Base-by-base conservation (phyloP, 2,113 vertebrate genomes). In the Cromileptes altivelis region DNA sequence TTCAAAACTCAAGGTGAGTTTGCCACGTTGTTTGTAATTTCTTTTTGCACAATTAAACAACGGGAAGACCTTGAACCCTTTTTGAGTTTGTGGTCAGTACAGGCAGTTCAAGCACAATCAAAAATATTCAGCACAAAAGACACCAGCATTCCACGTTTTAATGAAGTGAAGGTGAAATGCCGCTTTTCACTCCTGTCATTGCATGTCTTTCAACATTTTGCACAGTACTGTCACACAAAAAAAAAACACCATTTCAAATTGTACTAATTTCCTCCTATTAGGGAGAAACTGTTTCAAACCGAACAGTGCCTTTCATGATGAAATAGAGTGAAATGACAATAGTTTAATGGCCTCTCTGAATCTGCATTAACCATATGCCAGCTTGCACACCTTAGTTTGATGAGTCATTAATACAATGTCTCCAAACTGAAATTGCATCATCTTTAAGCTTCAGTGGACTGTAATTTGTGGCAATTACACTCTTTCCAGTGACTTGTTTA, bases 241-340 rank as follows among this genome's bases (percentile, higher is more conserved):
- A 50, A 30, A 30, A 4, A 4, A 4, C 30, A 30, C 30, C 37
- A 60, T 78, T 70, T 68, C 21, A 75, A 75, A 56, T 62, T 75
- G 37, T 74, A 70, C 75, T 79, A 40, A 77, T 70, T 85, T 83
- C 67, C 40, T 37, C 49, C 25, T 60, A 71, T 85, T 80, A 74
- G 23, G 21, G 47, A 62, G 80, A 80, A 64, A 81, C 50, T 0
- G 47, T 88, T 87, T 78, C 18, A 60, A 75, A 60, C 63, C 23
- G 45, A 72, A 78, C 23, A 27, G 25, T 27, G 30, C 33, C 74
- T 82, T 89, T 91, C 60, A 88, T 93, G 80, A 94, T 88, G 87
- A 89, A 92, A 91, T 45, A 14, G 69, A 80, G 50, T 77, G 86
- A 86, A 90, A 88, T 87, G 85, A 85, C 80, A 85, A 88, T 60